phyloP scores from a whole-genome alignment of 2,113 vertebrate genomes.

The Pimephales promelas region DNA sequence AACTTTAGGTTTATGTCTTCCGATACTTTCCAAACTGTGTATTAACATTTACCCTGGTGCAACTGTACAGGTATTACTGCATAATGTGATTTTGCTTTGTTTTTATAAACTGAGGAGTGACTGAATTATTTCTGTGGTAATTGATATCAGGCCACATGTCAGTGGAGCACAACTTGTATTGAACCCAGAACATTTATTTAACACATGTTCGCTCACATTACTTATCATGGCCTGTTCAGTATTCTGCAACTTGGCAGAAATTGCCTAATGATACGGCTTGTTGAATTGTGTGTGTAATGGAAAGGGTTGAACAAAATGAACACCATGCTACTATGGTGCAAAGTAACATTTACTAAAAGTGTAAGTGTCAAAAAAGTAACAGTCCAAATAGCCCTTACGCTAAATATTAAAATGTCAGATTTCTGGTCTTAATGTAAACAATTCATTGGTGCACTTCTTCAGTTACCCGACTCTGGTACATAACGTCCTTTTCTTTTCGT shows the following conservation, averaged over 20 bases:
- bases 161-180: neutral
- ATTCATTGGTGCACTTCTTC: neutral
- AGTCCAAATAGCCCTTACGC: neutral
- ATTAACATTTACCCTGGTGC: neutral
- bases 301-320: neutral
- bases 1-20: too few relatives aligned
- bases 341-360: neutral
- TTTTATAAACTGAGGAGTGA: neutral
- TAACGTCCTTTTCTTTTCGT: neutral
- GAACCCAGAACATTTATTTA: slow-evolving; percentile 1
- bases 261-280: neutral
- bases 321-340: neutral
- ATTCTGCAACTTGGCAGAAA: neutral
- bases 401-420: neutral
- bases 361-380: neutral
- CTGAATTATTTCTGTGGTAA: neutral
- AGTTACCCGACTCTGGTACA: neutral
- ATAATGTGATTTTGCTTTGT: neutral
- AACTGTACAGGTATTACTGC: too few relatives aligned
- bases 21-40: too few relatives aligned
- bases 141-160: neutral
- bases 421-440: neutral
- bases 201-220: neutral
- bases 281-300: neutral
- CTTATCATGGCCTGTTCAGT: slow-evolving; percentile 6